Evolutionary conservation across 2,113 vertebrate species (phyloP), one percentile per base, ranked within the genome.

Genomic region (Xiphophorus maculatus): DNA sequence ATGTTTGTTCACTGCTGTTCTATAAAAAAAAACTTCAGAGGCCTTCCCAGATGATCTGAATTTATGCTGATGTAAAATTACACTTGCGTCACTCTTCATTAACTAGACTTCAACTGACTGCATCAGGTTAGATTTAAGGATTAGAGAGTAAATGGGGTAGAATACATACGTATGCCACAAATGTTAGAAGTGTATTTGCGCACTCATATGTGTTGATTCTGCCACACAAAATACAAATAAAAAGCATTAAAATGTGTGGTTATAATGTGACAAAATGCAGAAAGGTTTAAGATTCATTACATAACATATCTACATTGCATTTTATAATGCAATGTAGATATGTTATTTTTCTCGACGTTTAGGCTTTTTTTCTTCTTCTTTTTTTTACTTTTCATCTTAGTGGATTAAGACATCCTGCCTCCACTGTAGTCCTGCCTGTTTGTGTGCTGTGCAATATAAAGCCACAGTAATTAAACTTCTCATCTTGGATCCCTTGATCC

Each of bases 401-500:
- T 77, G 27, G 29, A 75, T 71, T 37, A 30, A 81, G 69, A 66
- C 35, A 44, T 77, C 60, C 66, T 67, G 33, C 66, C 30, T 73
- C 40, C 60, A 71, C 70, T 73, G 30, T 61, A 82, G 44, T 69
- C 80, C 5, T 32, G 58, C 42, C 63, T 66, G 40, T 78, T 35
- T 63, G 61, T 11, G 2, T 35, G 51, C 72, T 28, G 76, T 62
- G 69, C 76, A 71, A 71, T 87, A 76, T 85, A 82, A 87, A 87
- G 32, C 54, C 73, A 74, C 77, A 87, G 54, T 85, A 84, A 87
- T 87, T 90, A 81, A 78, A 83, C 80, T 73, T 84, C 73, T 85
- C 25, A 17, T 84, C 73, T 76, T 65, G 30, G 72, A 76, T 69
- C 63, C 40, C 54, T 44, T 71, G 72, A 74, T 84, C 73, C 74